These are phyloP conservation scores for Cinclus mexicanus DNA, from an alignment of 2,113 vertebrate genomes.

Conservation along the genomic window DNA sequence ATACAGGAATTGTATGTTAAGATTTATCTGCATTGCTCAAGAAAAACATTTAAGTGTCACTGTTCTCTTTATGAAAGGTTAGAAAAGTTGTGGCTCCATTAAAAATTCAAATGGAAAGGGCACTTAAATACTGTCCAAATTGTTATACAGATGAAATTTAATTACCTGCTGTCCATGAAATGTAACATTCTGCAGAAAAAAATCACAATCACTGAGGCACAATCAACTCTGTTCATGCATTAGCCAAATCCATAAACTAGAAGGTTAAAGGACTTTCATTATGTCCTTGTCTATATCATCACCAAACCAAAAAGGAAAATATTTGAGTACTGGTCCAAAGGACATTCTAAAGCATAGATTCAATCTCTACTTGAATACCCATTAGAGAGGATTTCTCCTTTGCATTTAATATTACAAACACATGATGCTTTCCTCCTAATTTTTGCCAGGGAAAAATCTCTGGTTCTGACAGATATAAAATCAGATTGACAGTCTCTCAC, in stretches of 20 bases:
- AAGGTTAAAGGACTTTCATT: neutral
- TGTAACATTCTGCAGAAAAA: neutral
- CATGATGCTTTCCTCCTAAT: neutral
- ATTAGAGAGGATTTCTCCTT: neutral
- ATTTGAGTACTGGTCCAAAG: neutral
- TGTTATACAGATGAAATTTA: neutral
- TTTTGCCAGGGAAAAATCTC: neutral
- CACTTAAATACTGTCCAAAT: slow-evolving; percentile 12
- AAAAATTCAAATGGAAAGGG: neutral
- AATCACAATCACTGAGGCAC: neutral
- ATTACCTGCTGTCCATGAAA: slow-evolving; percentile 51
- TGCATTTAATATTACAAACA: neutral
- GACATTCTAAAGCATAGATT: neutral
- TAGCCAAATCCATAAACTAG: neutral
- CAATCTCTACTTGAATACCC: neutral
- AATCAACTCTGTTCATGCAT: neutral
- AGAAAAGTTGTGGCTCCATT: neutral
- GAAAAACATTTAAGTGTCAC: neutral
- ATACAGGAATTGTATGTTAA: neutral
- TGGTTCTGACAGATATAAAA: neutral
- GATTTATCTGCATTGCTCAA: neutral
- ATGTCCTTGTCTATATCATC: neutral
- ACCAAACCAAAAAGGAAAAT: neutral
- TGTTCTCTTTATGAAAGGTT: neutral
- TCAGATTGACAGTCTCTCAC: neutral